phyloP scores from a whole-genome alignment of 2,797 vertebrate species.

The Orientallactaga sibirica region DNA sequence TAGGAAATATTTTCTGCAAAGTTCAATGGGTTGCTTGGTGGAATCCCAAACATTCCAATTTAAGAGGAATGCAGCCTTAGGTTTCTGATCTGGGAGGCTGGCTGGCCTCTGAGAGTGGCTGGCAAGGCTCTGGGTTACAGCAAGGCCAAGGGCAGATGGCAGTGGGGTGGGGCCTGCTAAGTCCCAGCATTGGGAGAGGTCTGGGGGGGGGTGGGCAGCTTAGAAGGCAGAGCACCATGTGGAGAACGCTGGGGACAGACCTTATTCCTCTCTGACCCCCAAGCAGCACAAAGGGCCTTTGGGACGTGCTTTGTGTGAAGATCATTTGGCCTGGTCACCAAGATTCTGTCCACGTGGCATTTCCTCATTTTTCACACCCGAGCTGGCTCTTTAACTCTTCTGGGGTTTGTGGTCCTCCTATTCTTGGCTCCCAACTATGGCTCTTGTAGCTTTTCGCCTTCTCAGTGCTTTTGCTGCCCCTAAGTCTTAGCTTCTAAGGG shows the following conservation, averaged over 20 bases:
- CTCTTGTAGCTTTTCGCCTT: too few species aligned
- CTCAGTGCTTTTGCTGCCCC: too few species aligned
- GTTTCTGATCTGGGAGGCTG: not conserved
- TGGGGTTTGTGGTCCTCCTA: too few species aligned
- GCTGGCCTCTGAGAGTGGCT: not conserved
- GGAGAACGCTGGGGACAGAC: not conserved
- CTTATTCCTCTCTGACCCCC: not conserved
- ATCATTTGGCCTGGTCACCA: not conserved
- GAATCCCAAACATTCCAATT: slow-evolving; percentile 64
- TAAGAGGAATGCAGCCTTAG: not conserved
- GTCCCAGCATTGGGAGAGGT: not conserved
- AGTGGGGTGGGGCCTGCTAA: too few species aligned
- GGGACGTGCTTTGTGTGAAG: not conserved
- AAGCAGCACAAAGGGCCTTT: too few species aligned
- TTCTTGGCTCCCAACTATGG: too few species aligned
- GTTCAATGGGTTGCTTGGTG: slow-evolving; percentile 27
- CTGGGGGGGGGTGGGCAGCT: not conserved
- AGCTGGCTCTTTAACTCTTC: too few species aligned
- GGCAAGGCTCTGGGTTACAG: not conserved
- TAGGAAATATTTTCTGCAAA: slow-evolving; percentile 51
- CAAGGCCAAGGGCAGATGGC: not conserved
- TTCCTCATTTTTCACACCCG: not conserved
- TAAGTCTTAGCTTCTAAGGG: too few species aligned
- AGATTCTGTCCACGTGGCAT: not conserved
- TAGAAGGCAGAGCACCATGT: not conserved